Evolutionary conservation across 2,888 invertebrate species (phyloP).

Genomic region (Rhingia campestris): DNA sequence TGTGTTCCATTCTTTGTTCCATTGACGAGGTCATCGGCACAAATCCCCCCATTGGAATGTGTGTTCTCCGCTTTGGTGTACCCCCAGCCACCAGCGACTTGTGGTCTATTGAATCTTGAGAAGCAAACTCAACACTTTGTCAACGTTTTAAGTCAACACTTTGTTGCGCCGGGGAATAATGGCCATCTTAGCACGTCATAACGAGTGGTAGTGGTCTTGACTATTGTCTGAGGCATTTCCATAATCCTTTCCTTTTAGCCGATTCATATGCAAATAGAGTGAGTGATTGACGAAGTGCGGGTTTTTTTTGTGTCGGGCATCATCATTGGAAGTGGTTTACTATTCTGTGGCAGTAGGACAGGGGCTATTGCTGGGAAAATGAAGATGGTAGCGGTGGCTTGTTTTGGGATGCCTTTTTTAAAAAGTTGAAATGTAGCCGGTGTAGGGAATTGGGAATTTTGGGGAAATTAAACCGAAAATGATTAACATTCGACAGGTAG

Average conservation of each 20-base stretch:
- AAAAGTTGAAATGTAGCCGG: neutral
- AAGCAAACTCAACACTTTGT: slow-evolving; percentile 21
- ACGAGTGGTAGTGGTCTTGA: slow-evolving; percentile 22
- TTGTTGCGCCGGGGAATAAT: slow-evolving; percentile 42
- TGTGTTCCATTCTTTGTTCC: neutral
- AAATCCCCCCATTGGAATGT: slow-evolving; percentile 59
- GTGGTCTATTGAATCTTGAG: slow-evolving; percentile 42
- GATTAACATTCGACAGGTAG: too few species aligned
- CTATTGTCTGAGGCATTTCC: slow-evolving; percentile 40
- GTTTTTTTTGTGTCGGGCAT: neutral
- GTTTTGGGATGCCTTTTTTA: neutral
- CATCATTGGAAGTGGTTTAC: neutral
- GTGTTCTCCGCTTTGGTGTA: neutral
- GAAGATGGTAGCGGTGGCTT: neutral
- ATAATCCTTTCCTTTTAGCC: slow-evolving; percentile 51
- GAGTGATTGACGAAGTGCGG: neutral
- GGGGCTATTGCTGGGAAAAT: neutral
- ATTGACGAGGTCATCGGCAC: slow-evolving; percentile 63
- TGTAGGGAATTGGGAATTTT: too few species aligned
- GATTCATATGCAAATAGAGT: slow-evolving; percentile 64
- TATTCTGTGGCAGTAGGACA: slow-evolving; percentile 44
- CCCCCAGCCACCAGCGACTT: slow-evolving; percentile 11
- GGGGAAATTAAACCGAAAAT: too few species aligned
- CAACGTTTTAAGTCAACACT: slow-evolving; percentile 14
- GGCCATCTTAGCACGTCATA: slow-evolving; percentile 51